These are phyloP conservation scores for Tolypeutes matacus DNA, from an alignment of 2,797 vertebrate genomes.

Conservation along the genomic window DNA sequence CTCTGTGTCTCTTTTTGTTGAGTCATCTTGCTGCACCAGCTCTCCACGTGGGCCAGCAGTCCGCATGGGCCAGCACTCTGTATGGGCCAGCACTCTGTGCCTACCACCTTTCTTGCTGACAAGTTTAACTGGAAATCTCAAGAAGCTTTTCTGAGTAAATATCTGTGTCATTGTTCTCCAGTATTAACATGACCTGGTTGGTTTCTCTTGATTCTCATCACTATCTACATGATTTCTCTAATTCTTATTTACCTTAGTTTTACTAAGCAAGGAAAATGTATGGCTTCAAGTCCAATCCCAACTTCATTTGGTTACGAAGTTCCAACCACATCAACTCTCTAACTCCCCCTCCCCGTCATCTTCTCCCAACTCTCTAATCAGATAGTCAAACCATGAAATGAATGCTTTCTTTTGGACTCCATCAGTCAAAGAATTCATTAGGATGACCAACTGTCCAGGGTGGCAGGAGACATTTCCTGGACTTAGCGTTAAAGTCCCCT, in stretches of 20 bases:
- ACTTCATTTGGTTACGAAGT: not conserved
- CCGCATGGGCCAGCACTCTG: no score
- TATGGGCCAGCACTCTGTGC: no score
- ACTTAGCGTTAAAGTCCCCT: not conserved
- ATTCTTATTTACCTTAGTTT: not conserved
- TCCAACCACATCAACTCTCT: not conserved
- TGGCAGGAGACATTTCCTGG: not conserved
- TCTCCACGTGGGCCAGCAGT: no score
- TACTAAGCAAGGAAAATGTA: not conserved
- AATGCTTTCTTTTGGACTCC: not conserved
- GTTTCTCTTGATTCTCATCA: conserved; percentile 62
- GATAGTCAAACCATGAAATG: not conserved
- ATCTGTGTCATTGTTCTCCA: not conserved
- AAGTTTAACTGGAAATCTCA: conserved; percentile 77
- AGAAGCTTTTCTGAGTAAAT: conserved; percentile 61
- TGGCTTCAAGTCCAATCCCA: not conserved
- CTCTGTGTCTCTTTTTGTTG: no score
- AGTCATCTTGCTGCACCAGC: no score
- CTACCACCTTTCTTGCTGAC: no score
- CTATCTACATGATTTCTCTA: conserved; percentile 21
- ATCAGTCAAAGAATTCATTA: not conserved
- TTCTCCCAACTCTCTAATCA: not conserved
- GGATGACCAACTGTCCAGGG: not conserved
- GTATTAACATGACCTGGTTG: not conserved
- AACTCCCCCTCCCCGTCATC: accelerated